A percentile compares a stretch with the other conserved stretches of the same genome.
Evolutionary conservation across 2,113 vertebrate species (phyloP).

Genomic region (Nothobranchius kuhntae): DNA sequence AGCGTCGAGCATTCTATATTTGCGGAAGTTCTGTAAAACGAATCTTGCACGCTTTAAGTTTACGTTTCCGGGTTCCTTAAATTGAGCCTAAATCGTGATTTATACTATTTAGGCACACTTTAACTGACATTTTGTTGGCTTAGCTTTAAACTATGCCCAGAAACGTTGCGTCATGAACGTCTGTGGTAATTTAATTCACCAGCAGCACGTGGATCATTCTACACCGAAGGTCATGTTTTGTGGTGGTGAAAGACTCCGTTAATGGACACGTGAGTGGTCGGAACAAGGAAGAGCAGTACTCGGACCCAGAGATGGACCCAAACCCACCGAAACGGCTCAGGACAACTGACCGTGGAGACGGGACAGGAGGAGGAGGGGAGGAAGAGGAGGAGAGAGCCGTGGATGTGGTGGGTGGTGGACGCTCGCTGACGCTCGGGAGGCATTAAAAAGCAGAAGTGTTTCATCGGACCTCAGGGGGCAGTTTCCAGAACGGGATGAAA

Average conservation of each 20-base stretch:
- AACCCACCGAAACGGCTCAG: slow-evolving; percentile 49
- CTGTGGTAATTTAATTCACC: not conserved
- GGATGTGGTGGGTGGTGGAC: slow-evolving; percentile 64
- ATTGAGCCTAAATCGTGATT: accelerated
- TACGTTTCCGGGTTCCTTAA: not conserved
- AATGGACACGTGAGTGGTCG: not conserved
- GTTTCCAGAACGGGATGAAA: no score
- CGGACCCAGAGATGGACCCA: slow-evolving; percentile 10
- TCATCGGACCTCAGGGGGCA: no score
- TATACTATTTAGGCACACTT: not conserved
- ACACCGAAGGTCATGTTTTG: not conserved
- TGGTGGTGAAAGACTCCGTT: no score
- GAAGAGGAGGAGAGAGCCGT: slow-evolving; percentile 13
- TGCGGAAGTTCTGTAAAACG: slow-evolving; percentile 56
- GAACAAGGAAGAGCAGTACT: not conserved
- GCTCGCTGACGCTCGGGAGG: no score
- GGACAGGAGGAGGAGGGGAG: not conserved
- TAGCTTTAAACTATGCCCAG: not conserved
- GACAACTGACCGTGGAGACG: not conserved
- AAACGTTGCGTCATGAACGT: not conserved
- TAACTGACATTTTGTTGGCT: not conserved
- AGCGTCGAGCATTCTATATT: slow-evolving; percentile 11
- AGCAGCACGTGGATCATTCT: not conserved
- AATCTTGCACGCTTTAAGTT: not conserved
- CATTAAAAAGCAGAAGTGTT: not conserved